Base-by-base conservation (phyloP, 2,888 invertebrate genomes). In the Dolichomitus sp. region DNA sequence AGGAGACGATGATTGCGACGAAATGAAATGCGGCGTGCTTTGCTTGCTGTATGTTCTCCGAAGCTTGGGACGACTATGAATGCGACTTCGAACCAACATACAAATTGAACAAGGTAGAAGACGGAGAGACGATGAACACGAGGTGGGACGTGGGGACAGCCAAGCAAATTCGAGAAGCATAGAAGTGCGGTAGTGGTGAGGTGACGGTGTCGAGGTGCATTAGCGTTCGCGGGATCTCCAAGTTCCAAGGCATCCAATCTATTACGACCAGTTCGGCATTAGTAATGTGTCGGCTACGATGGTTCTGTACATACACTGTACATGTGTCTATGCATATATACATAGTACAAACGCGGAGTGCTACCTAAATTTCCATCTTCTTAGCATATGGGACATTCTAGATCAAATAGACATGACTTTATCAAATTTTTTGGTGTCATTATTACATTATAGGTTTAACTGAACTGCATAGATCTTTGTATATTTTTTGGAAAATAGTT, bases 181-280 rank as follows among this genome's bases (percentile, higher is more conserved):
- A 33, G 48, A 73, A 42, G 69, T 45, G 48, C 57, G 23, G 59
- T 42, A 54, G 50, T 17, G 69, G 65, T 52, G 65, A 42, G 59
- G 42, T 61, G 59, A 82, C 75, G 74, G 70, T 87, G 80, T 80
- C 83, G 83, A 65, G 85, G 72, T 80, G 84, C 89, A 89, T 87
- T 89, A 89, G 88, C 86, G 72, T 70, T 83, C 75, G 75, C 85
- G 87, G 83, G 87, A 85, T 89, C 88, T 88, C 87, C 85, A 90
- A 91, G 87, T 91, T 91, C 84, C 83, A 66, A 88, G 87, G 88
- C 88, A 88, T 89, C 90, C 90, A 90, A 90, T 92, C 91, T 89
- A 91, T 92, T 91, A 91, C 89, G 89, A 90, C 88, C 90, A 87
- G 90, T 91, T 91, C 88, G 88, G 91, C 91, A 91, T 92, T 92